Percentiles rank a stretch among this genome's conserved stretches.
Evolutionary conservation across 1,140 invertebrate genomes (phyloP).

Genomic region (Tetramorium parvispinum): DNA sequence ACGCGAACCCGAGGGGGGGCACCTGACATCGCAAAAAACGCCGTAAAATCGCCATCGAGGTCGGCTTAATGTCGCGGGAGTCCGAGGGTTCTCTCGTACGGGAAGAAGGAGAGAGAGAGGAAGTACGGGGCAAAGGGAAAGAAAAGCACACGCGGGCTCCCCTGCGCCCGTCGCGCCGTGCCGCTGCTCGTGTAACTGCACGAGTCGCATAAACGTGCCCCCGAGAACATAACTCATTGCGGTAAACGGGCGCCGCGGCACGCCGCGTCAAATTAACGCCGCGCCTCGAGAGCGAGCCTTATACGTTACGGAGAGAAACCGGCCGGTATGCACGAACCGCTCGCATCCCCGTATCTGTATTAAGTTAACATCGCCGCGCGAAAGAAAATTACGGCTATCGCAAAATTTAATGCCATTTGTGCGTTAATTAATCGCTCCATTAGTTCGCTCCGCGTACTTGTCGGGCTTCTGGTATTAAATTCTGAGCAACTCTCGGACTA

Average conservation of each 20-base stretch:
- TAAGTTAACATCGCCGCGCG: constrained; percentile 29
- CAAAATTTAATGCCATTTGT: background rate
- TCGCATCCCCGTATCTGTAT: constrained; percentile 9
- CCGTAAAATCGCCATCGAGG: constrained; percentile 61
- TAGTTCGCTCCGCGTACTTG: background rate
- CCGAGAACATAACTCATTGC: constrained; percentile 82
- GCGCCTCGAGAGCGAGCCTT: constrained; percentile 66
- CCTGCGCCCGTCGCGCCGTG: constrained; percentile 24
- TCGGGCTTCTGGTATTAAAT: background rate
- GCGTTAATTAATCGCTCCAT: constrained; percentile 20
- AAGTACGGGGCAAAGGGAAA: background rate
- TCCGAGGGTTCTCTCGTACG: background rate
- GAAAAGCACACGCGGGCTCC: constrained; percentile 22
- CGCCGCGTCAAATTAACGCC: constrained; percentile 82
- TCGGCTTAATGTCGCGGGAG: constrained; percentile 43
- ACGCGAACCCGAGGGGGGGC: constrained; percentile 2
- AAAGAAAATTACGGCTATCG: constrained; percentile 15
- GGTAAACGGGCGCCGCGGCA: constrained; percentile 81
- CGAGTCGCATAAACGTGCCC: constrained; percentile 79
- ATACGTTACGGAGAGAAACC: constrained; percentile 24
- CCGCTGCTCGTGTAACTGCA: constrained; percentile 71
- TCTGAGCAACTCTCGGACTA: background rate
- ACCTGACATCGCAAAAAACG: constrained; percentile 54
- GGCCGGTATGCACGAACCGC: constrained; percentile 8
- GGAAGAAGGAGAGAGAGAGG: background rate